Percentiles rank a stretch among this genome's conserved stretches.
Conservation (phyloP, 2,797 vertebrate genomes). For the Sphenodon punctatus region DNA sequence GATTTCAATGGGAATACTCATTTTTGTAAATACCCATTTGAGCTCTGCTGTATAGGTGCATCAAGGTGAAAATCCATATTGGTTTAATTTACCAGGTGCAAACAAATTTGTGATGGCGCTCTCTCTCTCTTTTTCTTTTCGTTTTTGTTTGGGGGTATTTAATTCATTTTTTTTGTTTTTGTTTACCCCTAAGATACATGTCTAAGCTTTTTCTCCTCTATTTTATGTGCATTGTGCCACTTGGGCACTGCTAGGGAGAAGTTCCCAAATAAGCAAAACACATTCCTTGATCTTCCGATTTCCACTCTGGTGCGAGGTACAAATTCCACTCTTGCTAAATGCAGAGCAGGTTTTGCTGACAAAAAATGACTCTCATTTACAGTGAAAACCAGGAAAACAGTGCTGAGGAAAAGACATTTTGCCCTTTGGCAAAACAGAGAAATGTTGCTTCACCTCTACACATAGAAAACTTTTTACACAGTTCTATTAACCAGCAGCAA, state of each 20-base stretch:
- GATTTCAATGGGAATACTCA: no score
- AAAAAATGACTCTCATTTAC: not conserved
- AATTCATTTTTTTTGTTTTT: not conserved
- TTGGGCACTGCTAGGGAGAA: not conserved
- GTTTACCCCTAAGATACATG: not conserved
- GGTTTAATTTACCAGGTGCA: no score
- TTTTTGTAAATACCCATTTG: no score
- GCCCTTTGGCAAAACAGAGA: not conserved
- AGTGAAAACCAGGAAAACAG: not conserved
- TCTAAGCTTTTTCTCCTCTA: not conserved
- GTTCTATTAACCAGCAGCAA: fast-evolving
- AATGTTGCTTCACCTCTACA: not conserved
- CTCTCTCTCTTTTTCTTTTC: no score
- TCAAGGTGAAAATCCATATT: no score
- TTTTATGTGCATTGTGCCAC: not conserved
- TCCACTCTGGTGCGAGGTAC: not conserved
- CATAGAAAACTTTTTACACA: not conserved
- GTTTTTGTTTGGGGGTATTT: no score
- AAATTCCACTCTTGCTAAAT: not conserved
- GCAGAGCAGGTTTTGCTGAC: not conserved
- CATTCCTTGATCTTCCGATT: fast-evolving
- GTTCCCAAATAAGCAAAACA: not conserved
- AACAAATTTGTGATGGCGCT: no score
- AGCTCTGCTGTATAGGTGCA: no score
- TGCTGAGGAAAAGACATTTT: not conserved